Base-by-base conservation (phyloP, 2,797 vertebrate genomes). In the Pyrocephalus nanus region DNA sequence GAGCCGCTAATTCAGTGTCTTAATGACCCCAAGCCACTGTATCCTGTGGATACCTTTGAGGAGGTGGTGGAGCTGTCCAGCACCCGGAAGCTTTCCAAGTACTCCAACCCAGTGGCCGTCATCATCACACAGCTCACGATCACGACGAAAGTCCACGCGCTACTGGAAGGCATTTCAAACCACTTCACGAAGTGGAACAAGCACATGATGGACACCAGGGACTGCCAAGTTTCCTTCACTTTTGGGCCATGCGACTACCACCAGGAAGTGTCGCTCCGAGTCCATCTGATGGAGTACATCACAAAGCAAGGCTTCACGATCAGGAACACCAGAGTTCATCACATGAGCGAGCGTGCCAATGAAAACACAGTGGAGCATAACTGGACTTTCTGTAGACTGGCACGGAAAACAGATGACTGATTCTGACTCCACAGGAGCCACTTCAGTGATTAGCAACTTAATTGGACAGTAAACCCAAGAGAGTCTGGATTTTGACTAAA, bases 161-260 rank as follows among this genome's bases (percentile, higher is more conserved):
- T 99, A 65, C 97, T 99, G 58, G 99, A 99, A 95, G 99, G 99
- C 45, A 99, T 99, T 95, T 99, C 99, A 87, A 99, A 99, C 97
- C 98, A 99, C 96, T 99, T 99, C 95, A 99, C 99, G 5, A 99
- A 99, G 97, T 99, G 99, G 99, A 99, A 99, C 95, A 99, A 99
- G 97, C 99, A 99, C 96, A 99, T 99, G 99, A 99, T 99, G 99
- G 99, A 99, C 98, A 99, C 99, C 55, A 98, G 99, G 96, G 99
- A 99, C 98, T 99, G 99, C 96, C 99, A 99, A 96, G 99, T 99
- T 93, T 99, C 99, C 45, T 99, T 99, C 96, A 99, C 99, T 14
- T 99, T 99, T 15, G 99, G 99, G 97, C 99, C 99, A 0, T 99
- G 99, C 23, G 99, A 99, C 98, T 99, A 99, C 97, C 99, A 99